These are phyloP conservation scores for Apogon hyalosoma DNA, from an alignment of 2,797 vertebrate species.

Conservation along the genomic window DNA sequence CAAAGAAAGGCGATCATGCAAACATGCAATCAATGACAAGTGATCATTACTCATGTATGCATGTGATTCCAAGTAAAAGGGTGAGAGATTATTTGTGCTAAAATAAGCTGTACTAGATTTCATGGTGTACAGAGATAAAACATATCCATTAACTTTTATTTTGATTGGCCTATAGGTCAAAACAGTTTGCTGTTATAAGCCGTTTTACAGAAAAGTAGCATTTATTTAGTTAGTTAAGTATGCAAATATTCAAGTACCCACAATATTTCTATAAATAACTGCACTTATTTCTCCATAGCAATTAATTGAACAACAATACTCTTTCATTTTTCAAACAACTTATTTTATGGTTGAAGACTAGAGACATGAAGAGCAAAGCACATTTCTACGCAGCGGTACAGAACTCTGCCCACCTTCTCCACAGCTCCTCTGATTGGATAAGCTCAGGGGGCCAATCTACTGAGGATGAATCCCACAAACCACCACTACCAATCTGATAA, in stretches of 20 bases:
- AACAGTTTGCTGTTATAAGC: too few species aligned
- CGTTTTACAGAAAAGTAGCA: too few species aligned
- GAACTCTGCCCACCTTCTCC: slow-evolving; percentile 77
- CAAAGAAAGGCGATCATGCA: slow-evolving; percentile 69
- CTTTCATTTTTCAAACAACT: too few species aligned
- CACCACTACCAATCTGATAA: slow-evolving; percentile 63
- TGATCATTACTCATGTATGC: slow-evolving; percentile 16
- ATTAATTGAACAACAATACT: too few species aligned
- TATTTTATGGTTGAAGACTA: slow-evolving; percentile 41
- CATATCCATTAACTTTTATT: too few species aligned
- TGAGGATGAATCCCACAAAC: slow-evolving; percentile 61
- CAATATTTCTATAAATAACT: too few species aligned
- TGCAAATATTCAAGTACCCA: too few species aligned
- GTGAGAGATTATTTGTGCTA: neutral
- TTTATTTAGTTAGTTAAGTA: too few species aligned
- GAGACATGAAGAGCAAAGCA: slow-evolving; percentile 58
- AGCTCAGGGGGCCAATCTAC: slow-evolving; percentile 51
- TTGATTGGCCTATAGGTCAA: too few species aligned
- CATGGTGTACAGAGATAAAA: neutral
- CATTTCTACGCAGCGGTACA: slow-evolving; percentile 71
- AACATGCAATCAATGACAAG: slow-evolving; percentile 72
- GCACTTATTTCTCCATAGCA: too few species aligned
- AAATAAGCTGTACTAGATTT: neutral
- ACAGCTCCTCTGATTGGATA: slow-evolving; percentile 69
- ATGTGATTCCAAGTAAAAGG: neutral